Evolutionary conservation across 2,113 vertebrate species (phyloP).

Genomic region (Dasyurus viverrinus): DNA sequence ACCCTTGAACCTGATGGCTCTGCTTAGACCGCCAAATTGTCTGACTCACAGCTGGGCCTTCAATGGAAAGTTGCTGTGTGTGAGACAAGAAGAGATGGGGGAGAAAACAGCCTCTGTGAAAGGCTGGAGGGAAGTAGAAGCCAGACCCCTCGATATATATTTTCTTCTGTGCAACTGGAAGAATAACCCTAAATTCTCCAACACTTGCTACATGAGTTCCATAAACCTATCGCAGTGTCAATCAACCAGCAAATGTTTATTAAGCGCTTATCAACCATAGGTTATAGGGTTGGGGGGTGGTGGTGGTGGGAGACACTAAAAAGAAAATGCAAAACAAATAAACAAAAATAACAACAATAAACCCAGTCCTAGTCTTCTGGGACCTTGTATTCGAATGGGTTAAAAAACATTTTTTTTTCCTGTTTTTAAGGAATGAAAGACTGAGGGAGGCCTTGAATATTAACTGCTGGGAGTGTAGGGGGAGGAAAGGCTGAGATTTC

Average conservation of each 20-base stretch:
- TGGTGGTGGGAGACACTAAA: background rate
- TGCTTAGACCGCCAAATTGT: constrained; percentile 23
- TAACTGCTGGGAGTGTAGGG: background rate
- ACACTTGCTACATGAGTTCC: background rate
- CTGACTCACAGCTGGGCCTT: constrained; percentile 28
- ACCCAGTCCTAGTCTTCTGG: background rate
- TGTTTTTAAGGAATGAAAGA: background rate
- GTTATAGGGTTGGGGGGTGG: background rate
- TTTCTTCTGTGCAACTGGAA: background rate
- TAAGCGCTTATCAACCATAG: too few species aligned
- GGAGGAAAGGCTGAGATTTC: background rate
- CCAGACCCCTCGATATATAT: background rate
- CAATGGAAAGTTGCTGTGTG: background rate
- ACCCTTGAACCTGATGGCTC: constrained; percentile 53
- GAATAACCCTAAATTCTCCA: background rate
- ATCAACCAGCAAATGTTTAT: background rate
- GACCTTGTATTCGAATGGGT: background rate
- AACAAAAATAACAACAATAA: background rate
- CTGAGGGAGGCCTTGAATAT: background rate
- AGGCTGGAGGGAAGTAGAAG: background rate
- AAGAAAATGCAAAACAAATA: background rate
- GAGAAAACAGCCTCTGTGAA: background rate
- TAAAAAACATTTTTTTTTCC: background rate
- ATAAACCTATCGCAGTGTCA: background rate
- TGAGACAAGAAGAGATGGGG: constrained; percentile 2